Conservation (phyloP, 2,888 invertebrate species). For the Sthenelais limicola region DNA sequence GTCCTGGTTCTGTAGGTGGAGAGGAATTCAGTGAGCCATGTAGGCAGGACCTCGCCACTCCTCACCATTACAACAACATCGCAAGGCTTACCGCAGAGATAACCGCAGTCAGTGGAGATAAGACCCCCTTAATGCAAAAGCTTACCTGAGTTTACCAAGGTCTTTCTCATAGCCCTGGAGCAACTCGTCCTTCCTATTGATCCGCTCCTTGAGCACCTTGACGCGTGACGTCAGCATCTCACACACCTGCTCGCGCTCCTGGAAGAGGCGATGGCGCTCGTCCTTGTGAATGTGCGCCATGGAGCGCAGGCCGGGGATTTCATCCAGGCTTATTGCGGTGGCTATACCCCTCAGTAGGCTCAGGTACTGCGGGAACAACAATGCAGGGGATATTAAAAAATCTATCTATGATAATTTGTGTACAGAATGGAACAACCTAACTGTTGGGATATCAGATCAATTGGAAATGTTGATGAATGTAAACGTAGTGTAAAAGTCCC, state of each 20-base stretch:
- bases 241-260: constrained; percentile 61
- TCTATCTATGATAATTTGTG: not conserved
- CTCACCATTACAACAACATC: too few relatives aligned
- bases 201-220: constrained; percentile 62
- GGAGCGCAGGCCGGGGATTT: constrained; percentile 64
- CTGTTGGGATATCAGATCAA: not conserved
- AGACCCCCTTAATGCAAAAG: not conserved
- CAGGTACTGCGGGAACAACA: constrained; percentile 59
- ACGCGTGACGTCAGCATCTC: constrained; percentile 63
- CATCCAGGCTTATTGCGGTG: constrained; percentile 63
- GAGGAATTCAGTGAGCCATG: too few relatives aligned
- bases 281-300: constrained; percentile 69
- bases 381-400: not conserved
- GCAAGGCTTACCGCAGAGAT: too few relatives aligned
- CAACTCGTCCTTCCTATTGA: constrained; percentile 68
- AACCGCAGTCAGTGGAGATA: not conserved
- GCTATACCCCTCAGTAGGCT: constrained; percentile 64
- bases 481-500: not conserved
- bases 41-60: too few relatives aligned
- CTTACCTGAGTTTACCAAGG: constrained; percentile 69
- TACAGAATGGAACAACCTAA: not conserved
- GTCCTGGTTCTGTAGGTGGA: too few relatives aligned
- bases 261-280: constrained; percentile 63
- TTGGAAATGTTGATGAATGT: not conserved
- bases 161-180: constrained; percentile 71